Base-by-base conservation (phyloP, 2,797 vertebrate genomes). In the Coracias cyanogaster region DNA sequence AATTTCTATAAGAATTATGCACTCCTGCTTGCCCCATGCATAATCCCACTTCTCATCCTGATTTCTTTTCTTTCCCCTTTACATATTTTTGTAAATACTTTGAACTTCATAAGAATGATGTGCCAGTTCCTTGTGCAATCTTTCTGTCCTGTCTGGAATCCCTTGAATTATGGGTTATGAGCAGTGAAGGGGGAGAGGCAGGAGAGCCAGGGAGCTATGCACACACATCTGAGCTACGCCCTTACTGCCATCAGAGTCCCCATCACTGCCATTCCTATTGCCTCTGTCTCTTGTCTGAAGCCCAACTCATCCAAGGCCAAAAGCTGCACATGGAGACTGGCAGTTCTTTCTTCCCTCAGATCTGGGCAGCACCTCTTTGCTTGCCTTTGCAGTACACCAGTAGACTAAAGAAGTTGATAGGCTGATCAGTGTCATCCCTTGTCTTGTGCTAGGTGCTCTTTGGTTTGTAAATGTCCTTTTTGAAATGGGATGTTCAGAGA, bases 401-500 rank as follows among this genome's bases (percentile, higher is more conserved):
- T 46, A n/a, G 43, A 43, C 54, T 31, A 18, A 39, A 66, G 13
- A 45, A 67, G 18, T 1, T 35, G 12, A 15, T 13, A 41, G 49
- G 49, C 19, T 46, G 49, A 26, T 39, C 29, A 7, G 3, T 39
- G 58, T 14, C 58, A 57, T 18, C 20, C 10, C 61, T 78, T 66
- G 43, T 26, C 17, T 37, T 1, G 0, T 60, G 35, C 43, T 46
- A 35, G 12, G 15, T 0, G 0, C 12, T 51, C n/a, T 31, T 58
- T 1, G 1, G 21, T 82, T 79, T 88, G 29, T 60, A 74, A 72
- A 69, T 5, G 52, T 61, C 41, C 61, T 11, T 11, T 46, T n/a
- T 10, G 62, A 82, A 60, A 71, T 37, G 37, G 37, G 58, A 20
- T 2, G 0, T 25, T 82, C 48, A 35, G 29, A 58, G 11, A 51